Evolutionary conservation across 2,113 vertebrate genomes (phyloP).

Genomic region (Oceanodroma tethys): DNA sequence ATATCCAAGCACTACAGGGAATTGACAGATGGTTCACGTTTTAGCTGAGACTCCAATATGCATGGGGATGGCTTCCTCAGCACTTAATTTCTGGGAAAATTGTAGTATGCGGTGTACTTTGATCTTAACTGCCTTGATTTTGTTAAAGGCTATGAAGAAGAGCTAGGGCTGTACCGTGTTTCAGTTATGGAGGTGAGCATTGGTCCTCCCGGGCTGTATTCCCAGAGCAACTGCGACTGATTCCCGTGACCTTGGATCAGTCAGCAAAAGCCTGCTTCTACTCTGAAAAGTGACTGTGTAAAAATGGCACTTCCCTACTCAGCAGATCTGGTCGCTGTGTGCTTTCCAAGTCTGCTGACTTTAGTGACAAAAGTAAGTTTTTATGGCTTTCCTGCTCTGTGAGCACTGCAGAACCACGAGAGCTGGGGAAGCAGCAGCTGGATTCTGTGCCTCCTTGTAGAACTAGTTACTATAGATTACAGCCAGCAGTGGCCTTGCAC

Average conservation of each 20-base stretch:
- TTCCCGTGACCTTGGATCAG: constrained; percentile 33
- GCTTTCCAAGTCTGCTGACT: constrained; percentile 58
- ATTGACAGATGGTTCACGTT: constrained; percentile 50
- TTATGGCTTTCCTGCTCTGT: neutral
- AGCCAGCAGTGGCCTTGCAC: neutral
- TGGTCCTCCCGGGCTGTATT: neutral
- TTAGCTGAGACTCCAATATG: neutral
- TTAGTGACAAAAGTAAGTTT: constrained; percentile 31
- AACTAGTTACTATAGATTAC: neutral
- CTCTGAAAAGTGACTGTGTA: neutral
- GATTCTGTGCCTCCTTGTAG: neutral
- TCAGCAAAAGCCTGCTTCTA: neutral
- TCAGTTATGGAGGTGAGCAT: neutral
- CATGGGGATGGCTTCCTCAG: neutral
- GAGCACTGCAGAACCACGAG: neutral
- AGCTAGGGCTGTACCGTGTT: neutral
- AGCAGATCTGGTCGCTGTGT: constrained; percentile 34
- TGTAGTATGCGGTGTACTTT: neutral
- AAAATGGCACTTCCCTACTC: constrained; percentile 56
- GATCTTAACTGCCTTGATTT: neutral
- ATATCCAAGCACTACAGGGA: neutral
- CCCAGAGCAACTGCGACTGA: neutral
- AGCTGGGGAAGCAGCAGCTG: constrained; percentile 9
- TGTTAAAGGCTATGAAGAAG: neutral
- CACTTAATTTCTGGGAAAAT: constrained; percentile 13